These are phyloP conservation scores for Sipha maydis DNA, from an alignment of 2,888 invertebrate genomes.

Conservation along the genomic window DNA sequence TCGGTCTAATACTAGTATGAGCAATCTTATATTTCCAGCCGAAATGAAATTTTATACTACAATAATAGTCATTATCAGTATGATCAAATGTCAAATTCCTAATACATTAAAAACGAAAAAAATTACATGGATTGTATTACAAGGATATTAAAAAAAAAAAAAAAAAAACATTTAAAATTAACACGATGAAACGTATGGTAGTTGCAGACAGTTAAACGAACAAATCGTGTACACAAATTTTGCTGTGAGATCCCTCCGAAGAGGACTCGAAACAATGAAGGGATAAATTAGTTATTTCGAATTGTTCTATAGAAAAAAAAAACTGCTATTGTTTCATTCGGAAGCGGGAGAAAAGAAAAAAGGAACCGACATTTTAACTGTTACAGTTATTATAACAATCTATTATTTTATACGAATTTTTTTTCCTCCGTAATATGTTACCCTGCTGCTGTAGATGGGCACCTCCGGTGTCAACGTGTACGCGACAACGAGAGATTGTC, in stretches of 20 bases:
- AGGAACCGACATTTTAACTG: slow-evolving; percentile 29
- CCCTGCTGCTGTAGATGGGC: slow-evolving; percentile 1
- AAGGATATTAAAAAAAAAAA: too few relatives aligned
- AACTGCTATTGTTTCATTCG: slow-evolving; percentile 37
- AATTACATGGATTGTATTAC: too few relatives aligned
- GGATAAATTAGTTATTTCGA: slow-evolving; percentile 41
- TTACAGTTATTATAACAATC: slow-evolving; percentile 50
- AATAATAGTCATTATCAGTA: too few relatives aligned
- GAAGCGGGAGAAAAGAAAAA: not conserved
- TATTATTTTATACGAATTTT: not conserved
- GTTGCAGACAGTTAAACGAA: slow-evolving; percentile 5
- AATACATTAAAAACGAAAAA: too few relatives aligned
- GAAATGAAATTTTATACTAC: too few relatives aligned
- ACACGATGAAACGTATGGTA: too few relatives aligned
- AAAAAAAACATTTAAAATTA: too few relatives aligned
- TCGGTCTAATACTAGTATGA: too few relatives aligned
- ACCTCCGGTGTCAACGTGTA: not conserved
- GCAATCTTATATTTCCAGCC: too few relatives aligned
- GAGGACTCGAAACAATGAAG: slow-evolving; percentile 38
- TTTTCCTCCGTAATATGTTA: not conserved
- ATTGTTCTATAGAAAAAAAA: slow-evolving; percentile 39
- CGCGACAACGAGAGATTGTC: slow-evolving; percentile 31
- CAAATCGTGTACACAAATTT: not conserved
- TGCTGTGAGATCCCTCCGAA: slow-evolving; percentile 5
- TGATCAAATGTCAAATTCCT: too few relatives aligned